Percentiles rank a stretch among this genome's conserved stretches.
phyloP scores from a whole-genome alignment of 2,888 invertebrate species.

The Tethea ocularis region DNA sequence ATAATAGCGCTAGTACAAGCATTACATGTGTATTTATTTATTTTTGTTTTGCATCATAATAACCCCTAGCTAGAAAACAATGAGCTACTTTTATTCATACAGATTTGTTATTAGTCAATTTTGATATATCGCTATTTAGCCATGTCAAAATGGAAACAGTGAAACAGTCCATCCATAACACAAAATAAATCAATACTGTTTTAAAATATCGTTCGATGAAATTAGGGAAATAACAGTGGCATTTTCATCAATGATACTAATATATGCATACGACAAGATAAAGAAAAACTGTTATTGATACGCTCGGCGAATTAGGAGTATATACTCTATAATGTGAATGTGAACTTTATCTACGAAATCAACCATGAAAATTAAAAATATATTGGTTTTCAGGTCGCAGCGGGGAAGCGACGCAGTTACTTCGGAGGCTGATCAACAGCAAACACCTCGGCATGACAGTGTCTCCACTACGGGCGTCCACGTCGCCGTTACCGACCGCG shows the following conservation, averaged over 20 bases:
- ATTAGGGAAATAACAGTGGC: too few relatives aligned
- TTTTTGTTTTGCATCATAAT: slow-evolving; percentile 1
- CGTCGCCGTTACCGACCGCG: slow-evolving; percentile 59
- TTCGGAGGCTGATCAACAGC: slow-evolving; percentile 90
- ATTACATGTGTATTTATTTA: neutral
- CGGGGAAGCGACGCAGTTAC: slow-evolving; percentile 89
- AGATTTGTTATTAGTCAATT: too few relatives aligned
- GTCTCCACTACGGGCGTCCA: slow-evolving; percentile 73
- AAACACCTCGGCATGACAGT: slow-evolving; percentile 89
- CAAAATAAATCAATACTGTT: too few relatives aligned
- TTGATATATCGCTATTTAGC: too few relatives aligned
- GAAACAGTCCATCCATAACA: too few relatives aligned
- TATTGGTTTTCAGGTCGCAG: slow-evolving; percentile 74
- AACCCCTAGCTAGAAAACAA: neutral
- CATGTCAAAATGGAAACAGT: too few relatives aligned
- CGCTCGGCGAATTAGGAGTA: too few relatives aligned
- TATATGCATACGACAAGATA: too few relatives aligned
- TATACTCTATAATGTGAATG: too few relatives aligned
- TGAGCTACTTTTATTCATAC: too few relatives aligned
- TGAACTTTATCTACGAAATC: neutral
- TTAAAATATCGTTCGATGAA: neutral
- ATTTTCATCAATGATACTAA: too few relatives aligned
- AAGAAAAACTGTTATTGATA: too few relatives aligned
- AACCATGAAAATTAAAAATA: neutral
- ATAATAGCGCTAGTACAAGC: neutral